Conservation (phyloP, 1,140 invertebrate genomes). For the Drosophila varians region DNA sequence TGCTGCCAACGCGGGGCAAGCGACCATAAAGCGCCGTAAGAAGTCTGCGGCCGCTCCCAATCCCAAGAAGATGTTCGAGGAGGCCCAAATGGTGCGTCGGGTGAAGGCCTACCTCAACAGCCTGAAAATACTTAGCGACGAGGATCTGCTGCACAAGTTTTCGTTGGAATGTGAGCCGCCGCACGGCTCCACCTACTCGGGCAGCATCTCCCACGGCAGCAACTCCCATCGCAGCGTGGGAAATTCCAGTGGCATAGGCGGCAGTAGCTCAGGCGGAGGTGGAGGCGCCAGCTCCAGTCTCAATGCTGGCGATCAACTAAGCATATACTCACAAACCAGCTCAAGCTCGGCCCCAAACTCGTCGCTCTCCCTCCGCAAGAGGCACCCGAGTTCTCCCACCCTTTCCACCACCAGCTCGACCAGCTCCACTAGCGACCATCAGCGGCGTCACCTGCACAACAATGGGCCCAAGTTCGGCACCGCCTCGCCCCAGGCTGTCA, state of each 20-base stretch:
- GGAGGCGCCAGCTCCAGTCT: conserved; percentile 51
- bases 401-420: conserved; percentile 94
- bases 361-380: conserved; percentile 86
- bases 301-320: conserved; percentile 74
- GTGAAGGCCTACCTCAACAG: conserved; percentile 98
- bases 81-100: conserved; percentile 98
- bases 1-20: conserved; percentile 85
- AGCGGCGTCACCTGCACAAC: conserved; percentile 91
- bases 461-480: conserved; percentile 91
- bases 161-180: conserved; percentile 95
- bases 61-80: conserved; percentile 99
- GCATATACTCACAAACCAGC: conserved; percentile 69
- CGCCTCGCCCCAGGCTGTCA: conserved; percentile 96
- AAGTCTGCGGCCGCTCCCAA: conserved; percentile 96
- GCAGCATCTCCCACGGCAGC: conserved; percentile 83
- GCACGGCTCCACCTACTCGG: conserved; percentile 84
- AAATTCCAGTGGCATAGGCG: conserved; percentile 9
- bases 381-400: conserved; percentile 87
- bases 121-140: conserved; percentile 94
- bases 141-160: conserved; percentile 93
- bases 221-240: conserved; percentile 77
- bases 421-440: conserved; percentile 94
- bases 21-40: conserved; percentile 95
- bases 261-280: conserved; percentile 69
- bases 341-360: conserved; percentile 62